Conservation (phyloP, 2,797 vertebrate species). For the Cuniculus paca region DNA sequence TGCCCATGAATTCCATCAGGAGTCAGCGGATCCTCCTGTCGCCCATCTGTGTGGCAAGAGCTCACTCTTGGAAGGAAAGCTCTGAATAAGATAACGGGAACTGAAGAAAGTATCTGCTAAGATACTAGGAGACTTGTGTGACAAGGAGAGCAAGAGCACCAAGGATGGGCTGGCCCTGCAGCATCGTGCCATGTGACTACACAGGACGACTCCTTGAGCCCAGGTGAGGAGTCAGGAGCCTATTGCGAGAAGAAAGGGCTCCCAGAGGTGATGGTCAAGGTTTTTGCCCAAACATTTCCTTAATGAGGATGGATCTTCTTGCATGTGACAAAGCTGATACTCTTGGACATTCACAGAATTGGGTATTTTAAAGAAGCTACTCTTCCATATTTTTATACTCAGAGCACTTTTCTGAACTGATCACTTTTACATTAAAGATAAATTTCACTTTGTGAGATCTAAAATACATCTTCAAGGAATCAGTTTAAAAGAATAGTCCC, state of each 20-base stretch:
- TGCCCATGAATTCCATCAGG: neutral
- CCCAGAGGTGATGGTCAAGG: neutral
- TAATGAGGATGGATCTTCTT: neutral
- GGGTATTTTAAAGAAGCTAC: neutral
- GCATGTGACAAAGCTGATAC: neutral
- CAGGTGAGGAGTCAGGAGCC: neutral
- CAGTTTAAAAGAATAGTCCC: neutral
- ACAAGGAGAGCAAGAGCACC: too few relatives aligned
- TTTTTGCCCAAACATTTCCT: neutral
- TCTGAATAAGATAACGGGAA: neutral
- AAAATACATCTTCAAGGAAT: constrained; percentile 49
- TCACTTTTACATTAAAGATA: neutral
- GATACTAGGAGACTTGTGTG: neutral
- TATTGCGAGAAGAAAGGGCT: neutral
- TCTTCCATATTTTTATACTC: neutral
- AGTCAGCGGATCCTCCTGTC: neutral
- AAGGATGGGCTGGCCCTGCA: too few relatives aligned
- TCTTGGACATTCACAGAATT: neutral
- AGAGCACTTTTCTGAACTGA: neutral
- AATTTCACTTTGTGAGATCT: neutral
- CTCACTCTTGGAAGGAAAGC: neutral
- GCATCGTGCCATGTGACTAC: neutral
- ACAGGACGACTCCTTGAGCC: neutral
- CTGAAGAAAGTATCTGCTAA: neutral
- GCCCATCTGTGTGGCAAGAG: neutral